Evolutionary conservation across 2,888 invertebrate species (phyloP).

Genomic region (Leuctra nigra): DNA sequence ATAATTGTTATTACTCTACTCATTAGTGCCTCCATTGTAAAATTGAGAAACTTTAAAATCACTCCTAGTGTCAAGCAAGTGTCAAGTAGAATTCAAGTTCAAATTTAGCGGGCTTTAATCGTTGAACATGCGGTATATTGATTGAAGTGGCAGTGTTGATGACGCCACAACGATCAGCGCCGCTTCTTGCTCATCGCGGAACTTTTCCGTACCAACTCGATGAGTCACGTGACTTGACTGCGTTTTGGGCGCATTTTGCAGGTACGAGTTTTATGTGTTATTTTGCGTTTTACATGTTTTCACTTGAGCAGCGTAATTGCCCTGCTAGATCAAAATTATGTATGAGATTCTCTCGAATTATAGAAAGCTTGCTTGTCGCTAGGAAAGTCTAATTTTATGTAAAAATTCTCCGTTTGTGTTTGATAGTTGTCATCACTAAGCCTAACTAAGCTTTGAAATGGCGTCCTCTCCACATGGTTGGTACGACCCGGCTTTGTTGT

Average conservation of each 20-base stretch:
- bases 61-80: no score
- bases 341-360: background rate
- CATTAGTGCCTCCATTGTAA: no score
- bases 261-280: conserved; percentile 49
- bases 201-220: conserved; percentile 15
- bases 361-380: background rate
- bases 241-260: conserved; percentile 64
- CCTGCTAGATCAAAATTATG: background rate
- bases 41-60: no score
- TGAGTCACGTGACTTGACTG: conserved; percentile 61
- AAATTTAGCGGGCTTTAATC: no score
- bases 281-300: conserved; percentile 32
- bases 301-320: background rate
- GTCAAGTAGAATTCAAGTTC: no score
- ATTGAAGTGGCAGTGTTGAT: background rate
- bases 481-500: conserved; percentile 31
- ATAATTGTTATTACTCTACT: no score
- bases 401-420: conserved; percentile 20
- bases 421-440: conserved; percentile 51
- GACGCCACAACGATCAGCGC: conserved; percentile 6
- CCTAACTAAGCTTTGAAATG: conserved; percentile 63
- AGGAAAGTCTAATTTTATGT: background rate
- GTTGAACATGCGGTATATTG: no score
- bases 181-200: background rate
- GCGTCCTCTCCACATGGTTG: conserved; percentile 63